Base-by-base conservation (phyloP, 2,797 vertebrate species). In the Pelobates cultripes region DNA sequence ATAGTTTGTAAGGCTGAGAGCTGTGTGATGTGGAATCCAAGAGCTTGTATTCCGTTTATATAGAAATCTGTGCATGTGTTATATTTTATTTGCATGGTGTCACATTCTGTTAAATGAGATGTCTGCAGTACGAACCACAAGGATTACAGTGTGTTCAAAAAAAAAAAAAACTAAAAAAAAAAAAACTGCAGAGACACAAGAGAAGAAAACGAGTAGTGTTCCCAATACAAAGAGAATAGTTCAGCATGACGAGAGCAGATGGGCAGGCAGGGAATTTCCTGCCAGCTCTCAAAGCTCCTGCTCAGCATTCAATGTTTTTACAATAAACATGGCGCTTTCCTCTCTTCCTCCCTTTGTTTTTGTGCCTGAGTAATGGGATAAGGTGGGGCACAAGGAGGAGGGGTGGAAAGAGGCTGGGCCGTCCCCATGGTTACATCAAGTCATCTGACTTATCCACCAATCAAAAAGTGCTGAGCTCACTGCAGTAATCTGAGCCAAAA, bases 391-490 rank as follows among this genome's bases (percentile, higher is more conserved):
- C n/a, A 4, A 5, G n/a, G 2, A 41, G 14, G n/a, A 68, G 76
- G 70, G 81, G 76, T 61, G 53, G 81, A 81, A 79, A 78, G 51
- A 78, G 75, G 71, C 1, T 64, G 17, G 83, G 75, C 83, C 78
- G 75, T 81, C 55, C 0, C 14, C 83, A 0, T 85, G 70, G 86
- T 88, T 87, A 90, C 92, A 63, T 80, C 14, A 70, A 44, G 87
- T 89, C 93, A 93, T 84, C 91, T 90, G 93, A 92, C 88, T 43
- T 3, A 9, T 86, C 87, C 70, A 61, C 93, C 93, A 94, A 94
- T 94, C 90, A 3, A 53, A 5, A 7, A 4, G 17, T 77, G 82
- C 91, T 92, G 91, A 94, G 85, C 78, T 93, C 93, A 94, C 78
- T 74, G 73, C 42, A 15, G 90, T 88, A 82, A 81, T 78, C 2